phyloP scores from a whole-genome alignment of 2,797 vertebrate genomes.

The Bradypodion ventrale region DNA sequence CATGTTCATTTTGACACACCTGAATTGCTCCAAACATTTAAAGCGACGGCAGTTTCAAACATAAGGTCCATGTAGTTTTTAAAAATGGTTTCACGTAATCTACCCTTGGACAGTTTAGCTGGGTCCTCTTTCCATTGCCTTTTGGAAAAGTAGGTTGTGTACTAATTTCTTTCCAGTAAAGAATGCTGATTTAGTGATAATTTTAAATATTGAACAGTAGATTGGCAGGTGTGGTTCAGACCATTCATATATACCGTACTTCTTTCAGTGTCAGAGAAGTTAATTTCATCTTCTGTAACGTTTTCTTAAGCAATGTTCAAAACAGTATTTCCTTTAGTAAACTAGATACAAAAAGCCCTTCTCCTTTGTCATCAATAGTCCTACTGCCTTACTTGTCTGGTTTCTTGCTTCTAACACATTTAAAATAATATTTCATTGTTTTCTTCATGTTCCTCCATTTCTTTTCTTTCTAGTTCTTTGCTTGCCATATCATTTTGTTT shows the following conservation, averaged over 20 bases:
- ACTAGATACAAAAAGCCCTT: background rate
- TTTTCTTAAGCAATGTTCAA: background rate
- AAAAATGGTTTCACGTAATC: no score
- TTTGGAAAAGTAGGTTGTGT: background rate
- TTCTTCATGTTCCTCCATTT: background rate
- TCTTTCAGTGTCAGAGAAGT: background rate
- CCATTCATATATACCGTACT: background rate
- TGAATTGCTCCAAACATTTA: background rate
- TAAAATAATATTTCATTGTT: background rate
- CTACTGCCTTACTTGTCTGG: background rate
- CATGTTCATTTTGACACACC: background rate
- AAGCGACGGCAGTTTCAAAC: background rate
- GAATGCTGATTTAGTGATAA: background rate
- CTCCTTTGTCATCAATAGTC: background rate
- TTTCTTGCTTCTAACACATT: background rate
- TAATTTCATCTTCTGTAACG: background rate
- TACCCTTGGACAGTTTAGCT: background rate
- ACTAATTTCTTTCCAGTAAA: background rate
- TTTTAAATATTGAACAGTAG: background rate
- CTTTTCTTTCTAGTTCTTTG: background rate
- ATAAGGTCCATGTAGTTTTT: background rate
- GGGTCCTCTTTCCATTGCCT: background rate
- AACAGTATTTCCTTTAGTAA: background rate
- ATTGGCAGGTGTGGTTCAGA: background rate
- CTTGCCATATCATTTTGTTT: background rate